A percentile compares a stretch with the other conserved stretches of the same genome.
phyloP scores from a whole-genome alignment of 2,797 vertebrate species.

The Bucorvus abyssinicus region DNA sequence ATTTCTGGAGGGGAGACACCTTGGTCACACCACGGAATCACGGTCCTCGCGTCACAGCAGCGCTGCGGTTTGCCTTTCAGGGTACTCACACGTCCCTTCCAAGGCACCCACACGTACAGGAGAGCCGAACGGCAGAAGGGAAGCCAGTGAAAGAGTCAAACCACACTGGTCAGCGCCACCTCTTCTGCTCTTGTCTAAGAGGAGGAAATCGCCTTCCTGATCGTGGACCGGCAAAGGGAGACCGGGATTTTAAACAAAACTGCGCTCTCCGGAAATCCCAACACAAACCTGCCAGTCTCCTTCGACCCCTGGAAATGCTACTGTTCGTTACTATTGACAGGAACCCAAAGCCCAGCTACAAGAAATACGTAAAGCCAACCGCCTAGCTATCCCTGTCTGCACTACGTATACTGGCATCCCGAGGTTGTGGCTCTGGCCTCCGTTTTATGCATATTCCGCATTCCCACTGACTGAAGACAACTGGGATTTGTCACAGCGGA shows the following conservation, averaged over 20 bases:
- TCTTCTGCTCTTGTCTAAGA: neutral
- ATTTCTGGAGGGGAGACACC: neutral
- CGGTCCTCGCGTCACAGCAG: fast-evolving
- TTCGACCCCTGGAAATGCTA: neutral
- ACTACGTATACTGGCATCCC: neutral
- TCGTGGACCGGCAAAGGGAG: neutral
- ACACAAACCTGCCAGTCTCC: neutral
- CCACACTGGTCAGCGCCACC: neutral
- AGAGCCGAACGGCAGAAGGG: neutral
- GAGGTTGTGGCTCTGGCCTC: neutral
- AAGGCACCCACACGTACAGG: neutral
- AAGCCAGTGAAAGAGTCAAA: neutral
- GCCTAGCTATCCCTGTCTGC: neutral
- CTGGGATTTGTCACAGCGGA: neutral
- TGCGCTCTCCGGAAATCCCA: neutral
- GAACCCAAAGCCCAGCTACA: neutral
- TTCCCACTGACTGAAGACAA: neutral
- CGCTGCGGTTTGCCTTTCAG: neutral
- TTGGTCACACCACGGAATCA: neutral
- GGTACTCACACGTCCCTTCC: fast-evolving
- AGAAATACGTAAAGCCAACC: neutral
- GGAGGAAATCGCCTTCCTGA: neutral
- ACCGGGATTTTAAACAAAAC: neutral
- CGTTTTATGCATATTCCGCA: neutral
- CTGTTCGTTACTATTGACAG: neutral